Evolutionary conservation across 2,113 vertebrate genomes (phyloP).

Genomic region (Rutilus rutilus): DNA sequence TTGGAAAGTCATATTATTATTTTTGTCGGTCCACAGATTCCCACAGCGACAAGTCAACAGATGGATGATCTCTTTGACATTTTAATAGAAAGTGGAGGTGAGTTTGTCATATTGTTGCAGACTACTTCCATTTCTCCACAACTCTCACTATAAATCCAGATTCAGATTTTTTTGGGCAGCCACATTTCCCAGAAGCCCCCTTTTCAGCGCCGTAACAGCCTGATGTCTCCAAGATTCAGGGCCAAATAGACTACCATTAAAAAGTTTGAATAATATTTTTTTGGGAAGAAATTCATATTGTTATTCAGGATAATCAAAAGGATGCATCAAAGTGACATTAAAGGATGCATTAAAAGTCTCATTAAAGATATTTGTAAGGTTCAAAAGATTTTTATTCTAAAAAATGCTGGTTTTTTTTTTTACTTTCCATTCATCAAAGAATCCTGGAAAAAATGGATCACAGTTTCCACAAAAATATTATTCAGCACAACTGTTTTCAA

Average conservation of each 20-base stretch:
- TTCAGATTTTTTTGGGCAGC: background rate
- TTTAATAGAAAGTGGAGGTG: slow-evolving; percentile 97
- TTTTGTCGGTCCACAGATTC: slow-evolving; percentile 72
- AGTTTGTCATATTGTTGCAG: slow-evolving; percentile 27
- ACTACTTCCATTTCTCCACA: background rate
- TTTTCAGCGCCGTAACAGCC: background rate
- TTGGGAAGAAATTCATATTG: background rate
- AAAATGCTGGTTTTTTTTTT: too few relatives aligned
- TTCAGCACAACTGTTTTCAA: too few relatives aligned
- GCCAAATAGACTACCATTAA: background rate
- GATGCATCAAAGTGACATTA: too few relatives aligned
- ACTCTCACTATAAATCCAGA: background rate
- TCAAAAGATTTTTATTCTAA: too few relatives aligned
- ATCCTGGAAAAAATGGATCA: too few relatives aligned
- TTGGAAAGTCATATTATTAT: background rate
- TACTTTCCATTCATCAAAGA: too few relatives aligned
- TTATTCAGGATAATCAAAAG: background rate
- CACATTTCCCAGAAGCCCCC: background rate
- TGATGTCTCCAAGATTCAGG: background rate
- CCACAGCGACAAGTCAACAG: slow-evolving; percentile 92
- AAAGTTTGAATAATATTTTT: background rate
- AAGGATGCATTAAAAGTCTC: background rate
- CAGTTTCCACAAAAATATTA: too few relatives aligned
- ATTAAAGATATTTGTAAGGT: background rate
- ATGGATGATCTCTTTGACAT: slow-evolving; percentile 99